Conservation (phyloP, 2,888 invertebrate species). For the Apocheima hispidaria region DNA sequence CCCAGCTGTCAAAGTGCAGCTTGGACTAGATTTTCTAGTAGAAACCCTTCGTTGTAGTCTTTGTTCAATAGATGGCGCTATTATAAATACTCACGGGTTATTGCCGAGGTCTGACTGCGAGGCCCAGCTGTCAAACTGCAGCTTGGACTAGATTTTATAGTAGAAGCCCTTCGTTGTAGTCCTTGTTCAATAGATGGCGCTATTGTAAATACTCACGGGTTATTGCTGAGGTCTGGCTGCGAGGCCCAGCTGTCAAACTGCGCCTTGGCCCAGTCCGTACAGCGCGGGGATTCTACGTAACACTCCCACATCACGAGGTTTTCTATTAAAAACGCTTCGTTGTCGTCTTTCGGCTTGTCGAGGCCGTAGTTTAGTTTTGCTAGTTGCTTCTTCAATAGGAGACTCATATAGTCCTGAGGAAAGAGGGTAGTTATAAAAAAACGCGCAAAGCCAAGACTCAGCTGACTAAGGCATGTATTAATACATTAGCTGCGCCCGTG, state of each 20-base stretch:
- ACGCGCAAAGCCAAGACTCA: background rate
- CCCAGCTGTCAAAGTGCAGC: conserved; percentile 71
- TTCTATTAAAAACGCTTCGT: conserved; percentile 85
- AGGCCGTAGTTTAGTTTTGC: conserved; percentile 83
- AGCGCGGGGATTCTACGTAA: conserved; percentile 81
- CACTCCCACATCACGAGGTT: conserved; percentile 87
- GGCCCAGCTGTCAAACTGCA: too few relatives aligned
- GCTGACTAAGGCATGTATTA: too few relatives aligned
- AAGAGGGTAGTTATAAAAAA: background rate
- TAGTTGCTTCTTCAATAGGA: conserved; percentile 73
- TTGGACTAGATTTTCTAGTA: too few relatives aligned
- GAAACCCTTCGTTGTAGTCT: too few relatives aligned
- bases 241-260: conserved; percentile 71
- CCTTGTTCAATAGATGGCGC: conserved; percentile 53
- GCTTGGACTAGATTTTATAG: too few relatives aligned
- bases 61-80: too few relatives aligned
- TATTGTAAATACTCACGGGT: conserved; percentile 71
- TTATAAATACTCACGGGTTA: too few relatives aligned
- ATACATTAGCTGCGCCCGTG: too few relatives aligned
- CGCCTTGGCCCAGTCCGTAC: conserved; percentile 81
- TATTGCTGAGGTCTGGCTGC: conserved; percentile 63
- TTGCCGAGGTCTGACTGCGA: too few relatives aligned
- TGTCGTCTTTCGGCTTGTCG: conserved; percentile 77
- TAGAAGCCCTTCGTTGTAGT: conserved; percentile 86
- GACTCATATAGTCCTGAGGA: conserved; percentile 75